Evolutionary conservation across 2,797 vertebrate genomes (phyloP).

Genomic region (Rhincodon typus): DNA sequence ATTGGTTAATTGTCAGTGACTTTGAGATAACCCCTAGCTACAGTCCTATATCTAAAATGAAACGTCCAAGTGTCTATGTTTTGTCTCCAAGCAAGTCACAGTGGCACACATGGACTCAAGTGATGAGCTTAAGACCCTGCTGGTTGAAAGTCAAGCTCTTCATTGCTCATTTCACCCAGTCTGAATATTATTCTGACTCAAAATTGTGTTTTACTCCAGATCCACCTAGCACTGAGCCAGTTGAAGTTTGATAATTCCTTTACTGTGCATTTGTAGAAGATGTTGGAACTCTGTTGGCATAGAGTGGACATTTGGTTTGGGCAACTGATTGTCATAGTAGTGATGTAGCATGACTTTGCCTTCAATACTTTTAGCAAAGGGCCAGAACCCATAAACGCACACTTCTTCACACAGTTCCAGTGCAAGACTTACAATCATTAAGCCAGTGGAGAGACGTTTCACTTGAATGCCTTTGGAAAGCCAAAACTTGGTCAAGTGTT

Average conservation of each 20-base stretch:
- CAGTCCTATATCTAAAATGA: not conserved
- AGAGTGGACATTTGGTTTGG: not conserved
- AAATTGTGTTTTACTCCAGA: not conserved
- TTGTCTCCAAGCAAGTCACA: not conserved
- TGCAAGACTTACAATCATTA: slow-evolving; percentile 44
- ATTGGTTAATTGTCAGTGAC: not conserved
- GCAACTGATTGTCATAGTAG: slow-evolving; percentile 43
- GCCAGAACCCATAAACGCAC: slow-evolving; percentile 51
- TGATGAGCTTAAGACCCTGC: not conserved
- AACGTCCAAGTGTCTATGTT: not conserved
- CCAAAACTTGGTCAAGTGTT: slow-evolving; percentile 40
- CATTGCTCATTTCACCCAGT: not conserved
- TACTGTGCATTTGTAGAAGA: slow-evolving; percentile 44
- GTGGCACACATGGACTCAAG: not conserved
- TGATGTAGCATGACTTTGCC: slow-evolving; percentile 40
- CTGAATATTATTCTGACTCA: not conserved
- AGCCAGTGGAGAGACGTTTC: slow-evolving; percentile 43
- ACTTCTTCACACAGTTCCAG: slow-evolving; percentile 47
- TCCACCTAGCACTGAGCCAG: slow-evolving; percentile 40
- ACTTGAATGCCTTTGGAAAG: slow-evolving; percentile 1
- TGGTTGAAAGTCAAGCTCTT: not conserved
- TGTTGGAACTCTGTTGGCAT: slow-evolving; percentile 46
- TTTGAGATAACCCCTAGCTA: not conserved
- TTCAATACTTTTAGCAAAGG: slow-evolving; percentile 39
- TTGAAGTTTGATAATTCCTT: slow-evolving; percentile 44